Base-by-base conservation (phyloP, 2,797 vertebrate species). In the Hapalemur alaotrensis region DNA sequence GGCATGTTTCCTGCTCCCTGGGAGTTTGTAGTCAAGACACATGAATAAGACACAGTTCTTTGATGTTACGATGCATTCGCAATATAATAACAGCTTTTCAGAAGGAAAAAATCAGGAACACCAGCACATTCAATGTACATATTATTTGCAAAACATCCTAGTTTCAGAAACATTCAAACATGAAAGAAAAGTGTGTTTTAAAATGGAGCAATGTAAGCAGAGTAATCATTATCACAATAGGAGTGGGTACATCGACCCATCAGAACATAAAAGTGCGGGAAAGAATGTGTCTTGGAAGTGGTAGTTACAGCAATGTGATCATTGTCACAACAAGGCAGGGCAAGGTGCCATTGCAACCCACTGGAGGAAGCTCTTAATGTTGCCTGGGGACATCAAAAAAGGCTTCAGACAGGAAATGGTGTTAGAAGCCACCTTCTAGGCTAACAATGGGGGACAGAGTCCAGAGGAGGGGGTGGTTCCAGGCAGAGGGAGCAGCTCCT, bases 131-230 rank as follows among this genome's bases (percentile, higher is more conserved):
- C 83, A 94, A 57, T 20, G 15, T 63, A 72, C 41, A 89, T 25
- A 12, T 89, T 81, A 86, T 95, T 93, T 97, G 52, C 41, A 89
- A 96, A 93, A 57, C 70, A 61, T 57, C 70, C 85, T 43, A 15
- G 81, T 89, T 93, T 95, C 80, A 69, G 84, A 95, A 92, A 83
- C 73, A 50, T 83, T 86, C 84, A 86, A 67, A 46, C 93, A 54
- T 89, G 93, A 78, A 88, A 93, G 85, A 73, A 67, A 78, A 67
- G 32, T 28, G 9, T 91, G 78, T 86, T 94, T 95, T 91, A 46
- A 81, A 95, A 59, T 35, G 28, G 65, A 84, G 35, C 75, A 32
- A 22, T 38, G 38, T 9, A 35, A 50, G n/a, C 54, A 85, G 73
- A 54, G 54, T 38, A 52, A 52, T 92, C 75, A 78, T 83, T 81